Evolutionary conservation across 2,888 invertebrate genomes (phyloP).

Genomic region (Drosophila fungiperda): DNA sequence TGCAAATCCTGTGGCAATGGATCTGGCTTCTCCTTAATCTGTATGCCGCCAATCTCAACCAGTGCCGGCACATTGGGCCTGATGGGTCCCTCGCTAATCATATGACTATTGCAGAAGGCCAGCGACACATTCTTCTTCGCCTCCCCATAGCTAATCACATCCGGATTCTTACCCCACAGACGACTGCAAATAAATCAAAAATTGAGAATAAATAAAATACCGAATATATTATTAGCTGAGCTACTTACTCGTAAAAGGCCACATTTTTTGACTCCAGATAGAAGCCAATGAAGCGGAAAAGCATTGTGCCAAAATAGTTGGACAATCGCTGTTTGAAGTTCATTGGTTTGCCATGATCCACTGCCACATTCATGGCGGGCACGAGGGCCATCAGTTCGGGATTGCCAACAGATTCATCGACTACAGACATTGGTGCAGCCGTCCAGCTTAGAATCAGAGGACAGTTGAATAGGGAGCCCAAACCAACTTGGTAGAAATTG

Average conservation of each 20-base stretch:
- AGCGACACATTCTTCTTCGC: slow-evolving; percentile 81
- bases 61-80: slow-evolving; percentile 82
- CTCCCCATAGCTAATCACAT: slow-evolving; percentile 68
- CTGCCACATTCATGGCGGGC: slow-evolving; percentile 62
- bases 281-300: slow-evolving; percentile 33
- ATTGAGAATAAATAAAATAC: neutral
- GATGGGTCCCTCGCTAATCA: slow-evolving; percentile 80
- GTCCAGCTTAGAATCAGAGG: slow-evolving; percentile 77
- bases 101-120: slow-evolving; percentile 79
- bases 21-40: slow-evolving; percentile 80
- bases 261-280: slow-evolving; percentile 34
- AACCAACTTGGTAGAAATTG: slow-evolving; percentile 77
- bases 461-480: slow-evolving; percentile 78
- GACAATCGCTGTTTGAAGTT: slow-evolving; percentile 62
- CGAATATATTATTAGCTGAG: neutral
- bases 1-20: slow-evolving; percentile 83
- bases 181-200: slow-evolving; percentile 22
- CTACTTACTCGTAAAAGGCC: slow-evolving; percentile 70
- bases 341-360: slow-evolving; percentile 53
- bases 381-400: slow-evolving; percentile 74
- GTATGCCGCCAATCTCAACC: slow-evolving; percentile 84
- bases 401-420: slow-evolving; percentile 73
- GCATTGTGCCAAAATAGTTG: slow-evolving; percentile 51
- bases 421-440: slow-evolving; percentile 56
- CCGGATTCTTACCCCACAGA: slow-evolving; percentile 45